Base-by-base conservation (phyloP, 2,113 vertebrate species). In the Prochilodus magdalenae region DNA sequence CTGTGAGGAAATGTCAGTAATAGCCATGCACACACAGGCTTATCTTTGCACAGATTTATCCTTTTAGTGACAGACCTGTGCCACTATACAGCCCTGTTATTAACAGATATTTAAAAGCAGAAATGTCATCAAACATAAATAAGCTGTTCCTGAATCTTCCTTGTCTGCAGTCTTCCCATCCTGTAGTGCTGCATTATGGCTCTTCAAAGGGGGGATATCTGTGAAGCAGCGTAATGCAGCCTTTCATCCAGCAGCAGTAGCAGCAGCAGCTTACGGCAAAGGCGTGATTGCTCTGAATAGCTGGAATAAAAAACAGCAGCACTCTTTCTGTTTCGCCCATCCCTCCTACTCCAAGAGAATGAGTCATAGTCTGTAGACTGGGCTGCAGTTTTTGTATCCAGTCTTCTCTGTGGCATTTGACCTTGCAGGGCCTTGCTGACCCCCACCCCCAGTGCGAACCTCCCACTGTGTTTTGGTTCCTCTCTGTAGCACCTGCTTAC, bases 301-400 rank as follows among this genome's bases (percentile, higher is more conserved):
- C 66, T 77, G 67, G 60, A 82, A 22, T 44, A 47, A 71, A 15
- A 55, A 65, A 51, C 20, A 3, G 53, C 66, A 30, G 51, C 0
- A 18, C 51, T 77, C 65, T 7, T 51, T 18, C 16, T 51, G 16
- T 16, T 18, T 51, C 8, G 49, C 49, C 13, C 49, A 26, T 44
- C 22, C 53, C 53, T 63, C 53, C 24, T 22, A 73, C 73, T 69
- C 65, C 59, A 47, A 74, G 0, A 33, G 51, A 51, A 27, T 75
- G 83, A 80, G 72, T 80, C 77, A 84, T 80, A 66, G 33, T 24
- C 29, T 79, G 6, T 62, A 15, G 55, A 51, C 67, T 0, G 11
- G 44, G 29, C 66, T 55, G 67, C 78, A 57, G 27, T 66, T 76
- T 76, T 72, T 80, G 33, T 81, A 77, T 80, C 53, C 33, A 51